Evolutionary conservation across 2,113 vertebrate genomes (phyloP).

Genomic region (Gymnobelideus leadbeateri): DNA sequence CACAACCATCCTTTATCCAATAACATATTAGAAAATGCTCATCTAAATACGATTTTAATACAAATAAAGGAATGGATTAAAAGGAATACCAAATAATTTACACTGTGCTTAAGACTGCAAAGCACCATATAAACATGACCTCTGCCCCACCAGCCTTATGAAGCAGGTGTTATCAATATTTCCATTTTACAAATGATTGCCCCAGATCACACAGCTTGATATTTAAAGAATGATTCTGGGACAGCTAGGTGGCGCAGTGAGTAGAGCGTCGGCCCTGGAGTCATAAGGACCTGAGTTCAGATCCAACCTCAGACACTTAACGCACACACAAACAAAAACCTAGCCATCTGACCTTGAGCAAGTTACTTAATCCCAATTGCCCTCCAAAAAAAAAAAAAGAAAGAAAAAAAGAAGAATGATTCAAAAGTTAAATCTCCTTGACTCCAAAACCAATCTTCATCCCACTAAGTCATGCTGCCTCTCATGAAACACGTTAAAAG

Average conservation of each 20-base stretch:
- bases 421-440: not conserved
- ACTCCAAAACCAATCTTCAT: not conserved
- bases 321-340: too few relatives aligned
- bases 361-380: too few relatives aligned
- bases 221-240: too few relatives aligned
- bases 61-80: not conserved
- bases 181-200: not conserved
- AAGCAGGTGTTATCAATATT: not conserved
- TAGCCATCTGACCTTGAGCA: too few relatives aligned
- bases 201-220: not conserved
- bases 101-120: not conserved
- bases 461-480: not conserved
- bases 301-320: too few relatives aligned
- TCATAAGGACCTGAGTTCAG: too few relatives aligned
- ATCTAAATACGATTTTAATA: not conserved
- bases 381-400: too few relatives aligned
- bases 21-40: not conserved
- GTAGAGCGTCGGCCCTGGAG: too few relatives aligned
- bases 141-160: not conserved
- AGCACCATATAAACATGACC: not conserved
- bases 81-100: not conserved
- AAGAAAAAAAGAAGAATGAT: too few relatives aligned
- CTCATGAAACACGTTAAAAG: not conserved
- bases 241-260: too few relatives aligned
- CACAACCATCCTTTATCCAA: slow-evolving; percentile 27